Evolutionary conservation across 2,797 vertebrate species (phyloP).

Genomic region (Enoplosus armatus): DNA sequence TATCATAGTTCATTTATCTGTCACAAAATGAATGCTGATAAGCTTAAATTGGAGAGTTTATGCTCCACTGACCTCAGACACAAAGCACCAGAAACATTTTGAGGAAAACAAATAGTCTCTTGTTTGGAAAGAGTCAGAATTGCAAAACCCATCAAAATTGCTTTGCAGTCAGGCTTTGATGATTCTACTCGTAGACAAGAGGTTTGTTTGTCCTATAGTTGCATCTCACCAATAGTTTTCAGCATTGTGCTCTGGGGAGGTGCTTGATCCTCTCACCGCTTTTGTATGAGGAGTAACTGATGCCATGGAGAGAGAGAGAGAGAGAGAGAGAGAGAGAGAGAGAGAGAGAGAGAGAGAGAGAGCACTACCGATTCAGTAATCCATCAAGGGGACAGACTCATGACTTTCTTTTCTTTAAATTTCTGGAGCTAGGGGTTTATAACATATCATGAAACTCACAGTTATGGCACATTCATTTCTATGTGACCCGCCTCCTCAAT

Average conservation of each 20-base stretch:
- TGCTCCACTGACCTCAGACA: neutral
- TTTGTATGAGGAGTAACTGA: constrained; percentile 42
- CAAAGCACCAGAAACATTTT: constrained; percentile 4
- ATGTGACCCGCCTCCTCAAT: no score
- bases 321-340: neutral
- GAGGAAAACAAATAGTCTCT: constrained; percentile 12
- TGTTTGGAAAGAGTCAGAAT: constrained; percentile 3
- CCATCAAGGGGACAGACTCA: no score
- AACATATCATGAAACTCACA: no score
- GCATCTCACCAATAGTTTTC: constrained; percentile 38
- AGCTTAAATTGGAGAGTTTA: neutral
- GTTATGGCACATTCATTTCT: no score
- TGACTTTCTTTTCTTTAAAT: no score
- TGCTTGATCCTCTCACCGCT: constrained; percentile 39
- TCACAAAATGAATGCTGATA: neutral
- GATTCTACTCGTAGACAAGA: constrained; percentile 32
- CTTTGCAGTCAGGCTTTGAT: constrained; percentile 31
- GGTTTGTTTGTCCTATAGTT: constrained; percentile 49
- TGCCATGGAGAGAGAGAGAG: constrained; percentile 19
- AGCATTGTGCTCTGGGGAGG: constrained; percentile 52
- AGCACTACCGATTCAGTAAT: no score
- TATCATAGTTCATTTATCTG: neutral
- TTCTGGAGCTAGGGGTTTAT: no score
- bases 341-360: no score
- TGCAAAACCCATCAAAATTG: neutral